phyloP scores from a whole-genome alignment of 2,113 vertebrate species.

The Maccullochella peelii region DNA sequence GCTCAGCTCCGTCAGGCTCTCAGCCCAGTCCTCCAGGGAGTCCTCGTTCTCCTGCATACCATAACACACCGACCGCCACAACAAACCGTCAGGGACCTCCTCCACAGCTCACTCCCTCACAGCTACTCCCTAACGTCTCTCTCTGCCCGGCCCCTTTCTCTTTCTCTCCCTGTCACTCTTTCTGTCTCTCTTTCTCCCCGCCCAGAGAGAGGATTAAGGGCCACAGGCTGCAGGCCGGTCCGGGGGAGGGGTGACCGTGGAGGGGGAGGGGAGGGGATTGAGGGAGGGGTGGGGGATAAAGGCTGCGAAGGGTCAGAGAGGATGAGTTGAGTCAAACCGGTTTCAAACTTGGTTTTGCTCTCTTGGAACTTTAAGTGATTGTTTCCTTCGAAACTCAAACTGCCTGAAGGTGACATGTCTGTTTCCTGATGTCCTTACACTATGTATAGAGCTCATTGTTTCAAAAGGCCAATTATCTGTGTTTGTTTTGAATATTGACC shows the following conservation, averaged over 20 bases:
- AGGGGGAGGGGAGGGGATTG: constrained; percentile 27
- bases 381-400: background rate
- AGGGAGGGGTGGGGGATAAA: constrained; percentile 65
- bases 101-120: constrained; percentile 32
- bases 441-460: background rate
- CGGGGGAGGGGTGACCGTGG: constrained; percentile 40
- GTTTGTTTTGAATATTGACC: background rate
- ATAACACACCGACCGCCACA: constrained; percentile 70
- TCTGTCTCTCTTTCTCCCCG: constrained; percentile 27
- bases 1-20: constrained; percentile 86
- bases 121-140: constrained; percentile 17
- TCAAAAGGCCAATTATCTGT: background rate
- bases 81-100: constrained; percentile 37
- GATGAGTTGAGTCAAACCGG: constrained; percentile 43
- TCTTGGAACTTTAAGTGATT: background rate
- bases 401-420: background rate
- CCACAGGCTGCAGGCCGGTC: constrained; percentile 50
- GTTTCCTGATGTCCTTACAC: background rate
- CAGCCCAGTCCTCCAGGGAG: constrained; percentile 87
- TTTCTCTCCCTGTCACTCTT: constrained; percentile 25
- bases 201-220: constrained; percentile 82
- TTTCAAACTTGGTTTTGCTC: constrained; percentile 47
- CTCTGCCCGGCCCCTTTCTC: constrained; percentile 36
- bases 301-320: constrained; percentile 39
- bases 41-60: constrained; percentile 92